Base-by-base conservation (phyloP, 2,113 vertebrate genomes). In the Panthera leo region DNA sequence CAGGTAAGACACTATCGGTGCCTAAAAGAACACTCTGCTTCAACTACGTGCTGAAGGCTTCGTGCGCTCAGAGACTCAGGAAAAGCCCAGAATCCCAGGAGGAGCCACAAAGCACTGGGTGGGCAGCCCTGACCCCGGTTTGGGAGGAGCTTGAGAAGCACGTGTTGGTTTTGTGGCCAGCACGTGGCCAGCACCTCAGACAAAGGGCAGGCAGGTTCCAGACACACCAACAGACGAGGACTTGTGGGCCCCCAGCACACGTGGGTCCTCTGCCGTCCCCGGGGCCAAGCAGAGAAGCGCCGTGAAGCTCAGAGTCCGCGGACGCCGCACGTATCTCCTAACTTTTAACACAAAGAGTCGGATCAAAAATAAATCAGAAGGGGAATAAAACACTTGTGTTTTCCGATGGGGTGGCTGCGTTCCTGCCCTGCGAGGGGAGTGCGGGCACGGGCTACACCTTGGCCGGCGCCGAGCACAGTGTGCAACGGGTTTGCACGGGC, bases 11-110 rank as follows among this genome's bases (percentile, higher is more conserved):
- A 23, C 0, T 9, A 4, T 48, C 18, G 9, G 65, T 14, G 7
- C 27, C 27, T 42, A 16, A 18, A 23, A 53, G 39, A n/a, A n/a
- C 73, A 92, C 15, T 7, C 29, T 0, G 21, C 27, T 31, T 1
- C 58, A 13, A 12, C 42, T n/a, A 2, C 21, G 0, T 16, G 36
- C 12, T 5, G 14, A 27, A 36, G 27, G 31, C 31, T 67, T 7
- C 15, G 0, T 3, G 36, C 51, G 1, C 42, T 19, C 8, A 45
- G 67, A 53, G 55, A 42, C 23, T 34, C 12, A 5, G 2, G n/a
- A 13, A 10, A 34, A 25, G 29, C 39, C 8, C 0, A 3, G 25
- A 13, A 0, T 34, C 39, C 13, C 34, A 14, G 0, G 0, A 0
- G 34, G 8, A 3, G 25, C 23, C 34, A 2, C 10, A 1, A 14